Evolutionary conservation across 2,888 invertebrate species (phyloP), one percentile per base, ranked within the genome.

Genomic region (Leptinotarsa juncta): DNA sequence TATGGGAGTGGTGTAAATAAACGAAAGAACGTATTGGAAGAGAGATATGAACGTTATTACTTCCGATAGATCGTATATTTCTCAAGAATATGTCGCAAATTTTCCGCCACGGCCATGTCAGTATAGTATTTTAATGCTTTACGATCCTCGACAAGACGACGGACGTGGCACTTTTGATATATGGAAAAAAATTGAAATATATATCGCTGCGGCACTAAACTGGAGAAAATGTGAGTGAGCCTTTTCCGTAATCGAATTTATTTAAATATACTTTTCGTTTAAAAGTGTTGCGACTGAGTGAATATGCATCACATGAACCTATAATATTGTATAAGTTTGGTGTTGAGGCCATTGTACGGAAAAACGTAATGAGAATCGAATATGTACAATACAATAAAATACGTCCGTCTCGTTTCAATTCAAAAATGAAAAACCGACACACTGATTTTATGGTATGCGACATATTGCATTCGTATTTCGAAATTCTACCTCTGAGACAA

Each of bases 11-110:
- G 51, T 57, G 67, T 65, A 67, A 57, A 71, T 67, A 60, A 65
- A 67, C 71, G 51, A 71, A 42, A 16, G 55, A 55, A 71, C 49
- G 71, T 76, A 77, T 78, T 74, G 79, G 73, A 70, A 68, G 68
- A 60, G 70, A 60, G 70, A 76, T 73, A 69, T 70, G 67, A 74
- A 72, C 74, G 70, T 73, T 78, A 78, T 78, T 76, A 72, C 76
- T 62, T 73, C 49, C 67, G 78, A 76, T 76, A 67, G 75, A 73
- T 60, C 77, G 72, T 71, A 72, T 70, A 68, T 77, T 67, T 74
- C 68, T 42, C 23, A 5, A 5, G n/a, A 62, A 62, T 42, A 62
- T 62, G 32, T 62, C 66, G 60, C 42, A 16, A 50, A 68, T 65
- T 69, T 62, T 51, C 14, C 67, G 50, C 16, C 50, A 66, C 49